Percentiles rank a stretch among this genome's conserved stretches.
Conservation (phyloP, 2,113 vertebrate genomes). For the Megaceryle maxima region DNA sequence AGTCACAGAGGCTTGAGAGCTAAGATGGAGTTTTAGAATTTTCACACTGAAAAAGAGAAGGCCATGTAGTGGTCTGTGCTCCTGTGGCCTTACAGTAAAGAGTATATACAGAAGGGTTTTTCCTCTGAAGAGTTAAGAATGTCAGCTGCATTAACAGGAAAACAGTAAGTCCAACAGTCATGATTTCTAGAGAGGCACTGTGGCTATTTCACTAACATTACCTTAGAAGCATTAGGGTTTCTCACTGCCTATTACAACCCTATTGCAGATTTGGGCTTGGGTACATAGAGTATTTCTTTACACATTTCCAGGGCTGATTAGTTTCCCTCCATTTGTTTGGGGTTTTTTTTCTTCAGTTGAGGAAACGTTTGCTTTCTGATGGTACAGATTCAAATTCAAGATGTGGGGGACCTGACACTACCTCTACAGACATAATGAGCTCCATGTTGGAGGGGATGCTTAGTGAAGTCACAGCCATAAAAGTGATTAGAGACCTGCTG, state of each 20-base stretch:
- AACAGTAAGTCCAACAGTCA: not conserved
- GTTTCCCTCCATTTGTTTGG: not conserved
- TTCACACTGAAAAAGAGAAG: not conserved
- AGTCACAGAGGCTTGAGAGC: not conserved
- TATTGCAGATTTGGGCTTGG: not conserved
- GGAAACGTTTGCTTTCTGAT: not conserved
- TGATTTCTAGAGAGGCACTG: not conserved
- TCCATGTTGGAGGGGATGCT: not conserved
- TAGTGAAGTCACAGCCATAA: not conserved
- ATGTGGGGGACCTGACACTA: not conserved
- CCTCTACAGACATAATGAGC: not conserved
- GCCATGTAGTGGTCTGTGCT: rapidly evolving
- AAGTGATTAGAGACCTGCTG: not conserved
- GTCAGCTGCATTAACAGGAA: not conserved
- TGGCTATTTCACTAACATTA: not conserved
- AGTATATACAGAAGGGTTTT: not conserved
- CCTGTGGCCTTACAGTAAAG: not conserved
- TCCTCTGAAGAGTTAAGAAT: not conserved
- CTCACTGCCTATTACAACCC: not conserved
- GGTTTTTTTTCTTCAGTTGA: not conserved
- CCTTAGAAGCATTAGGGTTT: not conserved
- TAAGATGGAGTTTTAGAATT: not conserved
- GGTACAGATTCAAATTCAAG: no score
- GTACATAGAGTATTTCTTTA: not conserved
- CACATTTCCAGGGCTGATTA: not conserved